A percentile compares a stretch with the other conserved stretches of the same genome.
Evolutionary conservation across 2,113 vertebrate species (phyloP).

Genomic region (Atlantisia rogersi): DNA sequence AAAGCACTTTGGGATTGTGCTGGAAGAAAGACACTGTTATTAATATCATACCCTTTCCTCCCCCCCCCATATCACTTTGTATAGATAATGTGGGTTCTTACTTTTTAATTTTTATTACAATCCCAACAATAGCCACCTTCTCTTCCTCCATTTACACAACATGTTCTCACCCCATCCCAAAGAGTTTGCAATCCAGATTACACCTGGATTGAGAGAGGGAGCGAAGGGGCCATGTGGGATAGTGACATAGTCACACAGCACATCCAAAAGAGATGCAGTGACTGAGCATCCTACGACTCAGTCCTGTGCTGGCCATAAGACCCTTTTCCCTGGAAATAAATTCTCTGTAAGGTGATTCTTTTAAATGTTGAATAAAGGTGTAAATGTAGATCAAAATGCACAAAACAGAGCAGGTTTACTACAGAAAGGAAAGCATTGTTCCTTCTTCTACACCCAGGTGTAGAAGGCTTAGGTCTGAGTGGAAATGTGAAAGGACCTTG

Average conservation of each 20-base stretch:
- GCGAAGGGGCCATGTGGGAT: neutral
- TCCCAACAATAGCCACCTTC: neutral
- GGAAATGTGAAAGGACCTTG: conserved; percentile 38
- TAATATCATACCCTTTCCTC: neutral
- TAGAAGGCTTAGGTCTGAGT: conserved; percentile 28
- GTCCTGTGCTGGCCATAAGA: neutral
- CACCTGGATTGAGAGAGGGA: neutral
- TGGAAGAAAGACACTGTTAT: conserved; percentile 36
- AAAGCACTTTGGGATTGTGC: conserved; percentile 38
- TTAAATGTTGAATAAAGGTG: neutral
- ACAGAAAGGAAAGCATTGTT: conserved; percentile 54
- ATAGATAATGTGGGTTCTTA: neutral
- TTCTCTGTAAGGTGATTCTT: neutral
- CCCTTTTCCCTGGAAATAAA: neutral
- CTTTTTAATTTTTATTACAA: neutral
- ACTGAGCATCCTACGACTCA: neutral
- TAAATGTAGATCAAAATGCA: neutral
- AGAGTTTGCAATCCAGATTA: neutral
- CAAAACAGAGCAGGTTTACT: conserved; percentile 10
- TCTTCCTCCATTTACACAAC: neutral
- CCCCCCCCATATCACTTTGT: conserved; percentile 5
- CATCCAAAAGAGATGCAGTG: neutral
- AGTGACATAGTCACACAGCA: neutral
- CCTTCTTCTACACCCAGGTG: conserved; percentile 30
- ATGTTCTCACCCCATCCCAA: neutral